Base-by-base conservation (phyloP, 2,797 vertebrate genomes). In the Alosa sapidissima region DNA sequence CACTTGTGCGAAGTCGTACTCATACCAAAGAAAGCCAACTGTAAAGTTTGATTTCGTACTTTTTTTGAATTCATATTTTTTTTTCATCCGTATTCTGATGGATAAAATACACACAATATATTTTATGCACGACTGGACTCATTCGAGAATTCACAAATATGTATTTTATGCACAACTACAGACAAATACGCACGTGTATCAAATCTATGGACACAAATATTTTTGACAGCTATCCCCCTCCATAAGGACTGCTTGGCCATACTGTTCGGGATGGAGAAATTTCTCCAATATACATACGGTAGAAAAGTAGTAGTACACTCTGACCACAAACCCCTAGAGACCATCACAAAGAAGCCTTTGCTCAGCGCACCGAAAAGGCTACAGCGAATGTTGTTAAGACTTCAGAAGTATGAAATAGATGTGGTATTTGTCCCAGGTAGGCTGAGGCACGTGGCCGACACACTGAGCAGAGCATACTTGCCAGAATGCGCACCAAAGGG, bases 291-390 rank as follows among this genome's bases (percentile, higher is more conserved):
- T 13, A 84, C 83, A 36, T 84, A 45, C n/a, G 62, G 83, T 1
- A 14, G 11, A 28, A n/a, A 75, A 24, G 52, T 58, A 1, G 62
- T n/a, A n/a, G n/a, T n/a, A n/a, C n/a, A n/a, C n/a, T n/a, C n/a
- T n/a, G n/a, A n/a, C n/a, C n/a, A n/a, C 21, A 81, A 84, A 36
- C 84, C 84, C n/a, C 45, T 85, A 21, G 84, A 90, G 9, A 89
- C 8, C 2, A 90, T 90, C 4, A 7, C 58, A 11, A 75, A 8
- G n/a, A 90, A 89, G 1, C 72, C 85, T 11, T 52, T 88, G 0
- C 16, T 83, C 0, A 83, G 41, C 13, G 55, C 84, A 24, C 86
- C 75, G 13, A 86, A 88, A 41, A 55, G 83, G 48, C 83, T 86
- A 0, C 87, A 72, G 0, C 24, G 84, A 2, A 90, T 88, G 88